phyloP scores from a whole-genome alignment of 2,888 invertebrate genomes.

The Galeruca laticollis region DNA sequence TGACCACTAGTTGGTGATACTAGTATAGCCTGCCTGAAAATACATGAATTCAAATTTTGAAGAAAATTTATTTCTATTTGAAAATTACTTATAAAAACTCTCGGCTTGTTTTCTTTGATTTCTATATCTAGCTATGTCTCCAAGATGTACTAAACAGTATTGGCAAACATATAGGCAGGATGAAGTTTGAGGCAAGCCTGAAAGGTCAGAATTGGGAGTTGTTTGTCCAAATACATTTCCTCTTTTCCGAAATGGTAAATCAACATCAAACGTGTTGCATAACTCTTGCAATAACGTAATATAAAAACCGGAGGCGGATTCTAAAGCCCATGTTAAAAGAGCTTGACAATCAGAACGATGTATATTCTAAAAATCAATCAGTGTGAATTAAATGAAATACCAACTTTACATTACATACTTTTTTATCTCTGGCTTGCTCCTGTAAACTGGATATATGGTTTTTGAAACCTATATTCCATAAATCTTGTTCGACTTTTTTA shows the following conservation, averaged over 20 bases:
- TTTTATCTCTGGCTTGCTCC: constrained; percentile 82
- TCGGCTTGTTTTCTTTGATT: constrained; percentile 86
- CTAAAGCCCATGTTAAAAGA: constrained; percentile 83
- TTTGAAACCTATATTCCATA: constrained; percentile 91
- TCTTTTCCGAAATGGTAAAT: constrained; percentile 79
- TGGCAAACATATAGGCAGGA: constrained; percentile 89
- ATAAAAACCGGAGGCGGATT: constrained; percentile 89
- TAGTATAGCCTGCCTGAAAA: constrained; percentile 76
- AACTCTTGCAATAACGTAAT: constrained; percentile 84
- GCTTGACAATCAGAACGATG: constrained; percentile 82
- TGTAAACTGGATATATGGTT: constrained; percentile 86
- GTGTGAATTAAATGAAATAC: neutral
- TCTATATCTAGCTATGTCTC: constrained; percentile 87
- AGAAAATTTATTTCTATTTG: neutral
- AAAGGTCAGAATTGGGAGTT: constrained; percentile 55
- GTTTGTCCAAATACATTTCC: constrained; percentile 62
- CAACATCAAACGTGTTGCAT: constrained; percentile 83
- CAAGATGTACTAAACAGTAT: constrained; percentile 89
- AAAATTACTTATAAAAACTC: constrained; percentile 79
- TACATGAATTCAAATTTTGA: neutral
- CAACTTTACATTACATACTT: constrained; percentile 67
- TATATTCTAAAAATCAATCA: constrained; percentile 72
- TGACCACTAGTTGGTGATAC: constrained; percentile 85
- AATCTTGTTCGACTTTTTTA: constrained; percentile 89
- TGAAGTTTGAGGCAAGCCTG: constrained; percentile 71